A percentile compares a stretch with the other conserved stretches of the same genome.
These are phyloP conservation scores for Drosophila birchii DNA, from an alignment of 2,888 invertebrate species.

Conservation along the genomic window DNA sequence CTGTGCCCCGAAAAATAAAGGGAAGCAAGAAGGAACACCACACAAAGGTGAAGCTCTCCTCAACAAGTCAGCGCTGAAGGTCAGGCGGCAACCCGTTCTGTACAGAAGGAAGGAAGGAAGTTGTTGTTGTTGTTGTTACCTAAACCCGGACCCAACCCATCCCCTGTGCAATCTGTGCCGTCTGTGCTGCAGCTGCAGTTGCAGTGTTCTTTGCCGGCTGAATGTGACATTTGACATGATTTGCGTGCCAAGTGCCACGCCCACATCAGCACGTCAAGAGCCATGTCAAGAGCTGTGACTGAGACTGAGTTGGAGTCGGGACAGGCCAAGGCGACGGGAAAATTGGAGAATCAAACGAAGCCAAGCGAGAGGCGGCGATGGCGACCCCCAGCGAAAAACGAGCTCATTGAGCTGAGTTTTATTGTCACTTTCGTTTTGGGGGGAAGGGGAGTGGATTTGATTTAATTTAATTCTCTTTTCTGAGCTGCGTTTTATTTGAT, in stretches of 20 bases:
- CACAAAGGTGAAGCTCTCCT: conserved; percentile 14
- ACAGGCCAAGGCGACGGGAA: conserved; percentile 29
- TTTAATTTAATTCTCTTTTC: conserved; percentile 59
- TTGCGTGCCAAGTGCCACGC: conserved; percentile 79
- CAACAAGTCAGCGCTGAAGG: conserved; percentile 57
- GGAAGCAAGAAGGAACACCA: conserved; percentile 1
- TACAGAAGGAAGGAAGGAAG: conserved; percentile 57
- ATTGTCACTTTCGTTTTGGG: conserved; percentile 68
- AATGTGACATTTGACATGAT: conserved; percentile 78
- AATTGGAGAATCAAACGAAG: conserved; percentile 27
- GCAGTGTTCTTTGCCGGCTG: conserved; percentile 52
- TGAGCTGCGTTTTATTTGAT: conserved; percentile 40
- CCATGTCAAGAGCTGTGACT: conserved; percentile 42
- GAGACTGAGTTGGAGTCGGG: background rate
- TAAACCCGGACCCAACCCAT: conserved; percentile 7
- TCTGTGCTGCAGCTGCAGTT: conserved; percentile 65
- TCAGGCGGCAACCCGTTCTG: conserved; percentile 56
- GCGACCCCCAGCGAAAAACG: conserved; percentile 30
- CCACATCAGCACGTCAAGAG: conserved; percentile 59
- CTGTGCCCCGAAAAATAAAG: background rate
- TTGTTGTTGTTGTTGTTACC: conserved; percentile 11
- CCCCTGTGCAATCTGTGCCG: conserved; percentile 9
- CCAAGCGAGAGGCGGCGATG: background rate
- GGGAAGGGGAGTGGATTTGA: conserved; percentile 30
- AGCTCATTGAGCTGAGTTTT: conserved; percentile 74